Evolutionary conservation across 2,797 vertebrate genomes (phyloP), one percentile per base, ranked within the genome.

Genomic region (Nannoperca obscura): DNA sequence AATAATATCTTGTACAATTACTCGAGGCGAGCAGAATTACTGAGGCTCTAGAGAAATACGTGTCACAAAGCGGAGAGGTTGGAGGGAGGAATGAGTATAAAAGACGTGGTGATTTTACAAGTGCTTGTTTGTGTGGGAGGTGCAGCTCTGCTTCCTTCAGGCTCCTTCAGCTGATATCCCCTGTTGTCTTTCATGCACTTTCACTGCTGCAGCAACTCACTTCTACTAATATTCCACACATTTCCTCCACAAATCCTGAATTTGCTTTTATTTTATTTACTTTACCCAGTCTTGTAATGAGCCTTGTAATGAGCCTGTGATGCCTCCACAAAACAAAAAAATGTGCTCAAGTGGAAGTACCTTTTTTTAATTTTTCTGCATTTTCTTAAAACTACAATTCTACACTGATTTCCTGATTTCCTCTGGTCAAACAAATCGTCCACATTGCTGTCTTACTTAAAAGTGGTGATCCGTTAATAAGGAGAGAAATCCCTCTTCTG

Each of bases 61-160:
- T 61, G 58, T 84, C 0, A 2, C 44, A 79, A 46, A 81, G 64
- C 38, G 1, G 34, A 80, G 65, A 71, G 73, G 68, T 13, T 71
- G 58, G 52, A 54, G 68, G 73, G 63, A 64, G 75, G 46, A 19
- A 68, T 10, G 60, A 71, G 71, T 22, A 46, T 81, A 58, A 88
- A 86, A 87, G 83, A 87, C 34, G 30, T n/a, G 65, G 19, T 69
- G 78, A 69, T 86, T 52, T 89, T 72, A 64, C 73, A 88, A 87
- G 82, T 88, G 82, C 82, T 69, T 84, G 67, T 79, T 57, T 90
- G 92, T 91, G 93, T 93, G 90, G 91, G 93, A 83, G 93, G 90
- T 32, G 30, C 68, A 85, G 85, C 87, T 80, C 85, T 82, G 76
- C 80, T 85, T 79, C 90, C 88, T 85, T 84, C 80, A 86, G 91